These are phyloP conservation scores for Zaprionus taronus DNA, from an alignment of 1,140 invertebrate species.

Conservation along the genomic window DNA sequence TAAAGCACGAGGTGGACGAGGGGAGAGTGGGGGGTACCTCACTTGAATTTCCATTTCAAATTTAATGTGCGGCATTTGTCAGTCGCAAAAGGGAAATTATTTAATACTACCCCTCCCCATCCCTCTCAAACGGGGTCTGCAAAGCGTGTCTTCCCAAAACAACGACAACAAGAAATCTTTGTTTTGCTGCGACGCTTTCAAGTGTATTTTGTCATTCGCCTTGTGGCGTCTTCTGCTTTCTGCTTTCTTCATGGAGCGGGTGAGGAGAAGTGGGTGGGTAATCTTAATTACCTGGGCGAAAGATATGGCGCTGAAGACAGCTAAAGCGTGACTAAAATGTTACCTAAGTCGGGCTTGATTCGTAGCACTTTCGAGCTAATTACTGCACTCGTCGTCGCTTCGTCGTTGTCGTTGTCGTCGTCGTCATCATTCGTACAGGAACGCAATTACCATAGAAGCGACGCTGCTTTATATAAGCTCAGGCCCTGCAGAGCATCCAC, in stretches of 20 bases:
- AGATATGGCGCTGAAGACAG: slow-evolving; percentile 70
- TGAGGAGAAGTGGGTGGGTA: slow-evolving; percentile 11
- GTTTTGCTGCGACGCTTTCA: neutral
- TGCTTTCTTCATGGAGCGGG: neutral
- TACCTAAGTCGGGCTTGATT: slow-evolving; percentile 66
- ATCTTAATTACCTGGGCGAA: slow-evolving; percentile 72
- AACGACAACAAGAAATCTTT: neutral
- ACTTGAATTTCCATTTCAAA: slow-evolving; percentile 18
- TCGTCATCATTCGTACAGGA: slow-evolving; percentile 35
- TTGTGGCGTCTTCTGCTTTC: slow-evolving; percentile 39
- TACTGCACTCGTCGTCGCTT: slow-evolving; percentile 27
- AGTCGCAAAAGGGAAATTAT: slow-evolving; percentile 49
- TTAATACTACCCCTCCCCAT: slow-evolving; percentile 41
- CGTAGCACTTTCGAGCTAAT: slow-evolving; percentile 63
- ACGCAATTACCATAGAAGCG: slow-evolving; percentile 64
- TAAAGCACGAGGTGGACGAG: neutral
- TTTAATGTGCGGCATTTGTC: slow-evolving; percentile 28
- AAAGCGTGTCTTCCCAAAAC: slow-evolving; percentile 10
- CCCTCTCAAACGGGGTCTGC: slow-evolving; percentile 11
- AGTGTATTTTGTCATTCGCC: slow-evolving; percentile 29
- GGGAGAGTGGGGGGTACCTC: neutral
- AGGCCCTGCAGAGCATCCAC: neutral
- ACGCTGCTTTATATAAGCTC: slow-evolving; percentile 60
- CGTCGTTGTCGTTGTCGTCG: neutral
- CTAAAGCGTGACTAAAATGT: slow-evolving; percentile 77